Evolutionary conservation across 2,797 vertebrate genomes (phyloP).

Genomic region (Carcharodon carcharias): DNA sequence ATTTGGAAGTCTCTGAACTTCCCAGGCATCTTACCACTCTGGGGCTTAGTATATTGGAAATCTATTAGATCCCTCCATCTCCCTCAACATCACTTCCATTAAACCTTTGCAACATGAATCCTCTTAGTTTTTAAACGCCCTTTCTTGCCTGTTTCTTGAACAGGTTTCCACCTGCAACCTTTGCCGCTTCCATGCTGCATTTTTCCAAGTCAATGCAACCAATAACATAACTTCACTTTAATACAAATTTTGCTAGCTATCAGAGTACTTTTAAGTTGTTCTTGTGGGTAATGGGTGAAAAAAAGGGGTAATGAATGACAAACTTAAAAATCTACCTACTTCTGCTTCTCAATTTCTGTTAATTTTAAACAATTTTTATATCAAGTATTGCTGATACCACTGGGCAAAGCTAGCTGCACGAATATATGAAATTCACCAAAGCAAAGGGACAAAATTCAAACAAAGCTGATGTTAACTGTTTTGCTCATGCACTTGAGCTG

Average conservation of each 20-base stretch:
- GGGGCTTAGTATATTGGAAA: background rate
- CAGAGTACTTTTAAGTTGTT: background rate
- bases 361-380: background rate
- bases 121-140: background rate
- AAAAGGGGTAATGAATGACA: background rate
- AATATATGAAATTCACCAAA: background rate
- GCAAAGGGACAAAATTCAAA: background rate
- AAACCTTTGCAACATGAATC: background rate
- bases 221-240: background rate
- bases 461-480: background rate
- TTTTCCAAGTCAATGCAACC: background rate
- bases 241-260: background rate
- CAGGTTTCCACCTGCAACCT: background rate
- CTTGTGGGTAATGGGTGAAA: background rate
- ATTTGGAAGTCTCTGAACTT: background rate
- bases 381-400: background rate
- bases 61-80: background rate
- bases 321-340: background rate
- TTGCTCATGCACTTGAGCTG: background rate
- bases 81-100: background rate
- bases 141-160: too few species aligned
- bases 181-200: background rate
- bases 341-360: background rate
- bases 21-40: background rate
- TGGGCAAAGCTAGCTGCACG: background rate